Base-by-base conservation (phyloP, 2,797 vertebrate genomes). In the Oreochromis grahami region DNA sequence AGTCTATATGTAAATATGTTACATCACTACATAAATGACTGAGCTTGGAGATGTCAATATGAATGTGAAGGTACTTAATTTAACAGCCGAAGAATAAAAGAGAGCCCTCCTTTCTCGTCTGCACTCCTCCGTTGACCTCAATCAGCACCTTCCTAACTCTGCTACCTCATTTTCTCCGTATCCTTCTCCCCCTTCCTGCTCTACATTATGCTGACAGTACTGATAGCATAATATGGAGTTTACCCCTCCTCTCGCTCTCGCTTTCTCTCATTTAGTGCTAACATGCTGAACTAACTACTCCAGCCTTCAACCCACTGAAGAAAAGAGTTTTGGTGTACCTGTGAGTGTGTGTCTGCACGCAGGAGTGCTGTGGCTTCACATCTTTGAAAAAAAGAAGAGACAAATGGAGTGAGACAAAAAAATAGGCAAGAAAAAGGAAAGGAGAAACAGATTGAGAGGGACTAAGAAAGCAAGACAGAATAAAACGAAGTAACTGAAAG, bases 121-220 rank as follows among this genome's bases (percentile, higher is more conserved):
- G n/a, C 77, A 74, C 60, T 74, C 74, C 74, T 90, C 80, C 53
- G 1, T 55, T 89, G 88, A 91, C 87, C 87, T 78, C 89, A 86
- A 92, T 94, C 88, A 93, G 72, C 89, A 89, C 84, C 85, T 91
- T 80, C 80, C 79, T 63, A 32, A 77, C 85, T 83, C 77, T 48
- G 38, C 77, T 80, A 65, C 76, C 84, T 88, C 82, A 78, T 87
- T 82, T 86, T 53, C 77, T 77, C 83, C 6, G 7, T 52, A 21
- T 79, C 29, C 51, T 77, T 68, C 76, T 74, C 68, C 17, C 26
- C 56, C 34, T 55, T 55, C 52, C 53, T 84, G n/a, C 85, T 84
- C 83, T 48, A 78, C 84, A 84, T 88, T 82, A 80, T 60, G 68
- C 83, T 87, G 90, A 89, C 88, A 89, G 77, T 24, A 60, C 51